Base-by-base conservation (phyloP, 64 coral and sea anemone genomes). In the Actinia equina region DNA sequence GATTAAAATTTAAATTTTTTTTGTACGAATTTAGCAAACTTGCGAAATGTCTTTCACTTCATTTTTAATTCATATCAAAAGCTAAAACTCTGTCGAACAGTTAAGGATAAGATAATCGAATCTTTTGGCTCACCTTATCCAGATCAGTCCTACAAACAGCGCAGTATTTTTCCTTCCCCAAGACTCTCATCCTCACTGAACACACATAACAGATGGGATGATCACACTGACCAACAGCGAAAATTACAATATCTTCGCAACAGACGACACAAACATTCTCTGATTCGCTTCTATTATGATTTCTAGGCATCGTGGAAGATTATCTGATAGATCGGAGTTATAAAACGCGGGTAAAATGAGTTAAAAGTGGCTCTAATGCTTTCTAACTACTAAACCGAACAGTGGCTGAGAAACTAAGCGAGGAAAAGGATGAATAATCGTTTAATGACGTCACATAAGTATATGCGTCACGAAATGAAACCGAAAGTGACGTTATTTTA, bases 221-320 rank as follows among this genome's bases (percentile, higher is more conserved):
- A 85, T 98, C 96, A 85, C 96, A 98, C 0, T 65, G 58, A 42
- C 96, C 96, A 43, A 94, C 82, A 15, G 96, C 96, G 22, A 80
- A 95, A 64, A 85, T 93, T 82, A 95, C 96, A 43, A 91, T 82
- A 15, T 98, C 96, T 59, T 98, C 96, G 52, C 96, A 98, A 83
- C 96, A 98, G 42, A 98, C 93, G 57, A 98, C 96, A 53, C 96
- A 98, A 26, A 93, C 44, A 64, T 52, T 71, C 16, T 77, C 78
- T 79, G 94, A 93, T 63, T 96, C 88, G 77, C 87, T 96, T 83
- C 94, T 92, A 22, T 43, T 77, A 58, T 23, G 84, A 49, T 91
- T 86, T 44, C 77, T 79, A 3, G 77, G 77, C 77, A 79, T 79
- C 14, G 12, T 79, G 77, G 44, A 6, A 79, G 77, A 6, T 79